Percentiles rank a stretch among this genome's conserved stretches.
Conservation (phyloP, 1,140 invertebrate species). For the Chionoecetes opilio region DNA sequence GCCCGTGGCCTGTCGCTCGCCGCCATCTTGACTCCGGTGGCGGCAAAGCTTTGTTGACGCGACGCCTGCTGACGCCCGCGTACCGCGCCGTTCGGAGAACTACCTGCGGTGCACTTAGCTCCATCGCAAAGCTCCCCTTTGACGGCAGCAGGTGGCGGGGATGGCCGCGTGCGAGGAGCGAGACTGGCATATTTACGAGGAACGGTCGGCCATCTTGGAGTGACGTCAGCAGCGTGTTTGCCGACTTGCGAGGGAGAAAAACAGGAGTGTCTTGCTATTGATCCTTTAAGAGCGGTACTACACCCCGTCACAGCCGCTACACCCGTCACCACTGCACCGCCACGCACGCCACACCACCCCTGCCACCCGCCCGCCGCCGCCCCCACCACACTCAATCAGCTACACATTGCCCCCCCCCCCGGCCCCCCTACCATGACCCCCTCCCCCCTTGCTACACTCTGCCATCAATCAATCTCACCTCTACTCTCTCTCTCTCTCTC, state of each 20-base stretch:
- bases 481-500: not conserved
- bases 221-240: constrained; percentile 77
- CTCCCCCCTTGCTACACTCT: not conserved
- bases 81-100: not conserved
- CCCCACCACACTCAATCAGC: not conserved
- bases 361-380: constrained; percentile 33
- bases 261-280: constrained; percentile 78
- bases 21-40: constrained; percentile 75
- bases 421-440: not conserved
- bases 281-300: constrained; percentile 73
- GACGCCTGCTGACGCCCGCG: not conserved
- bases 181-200: constrained; percentile 54
- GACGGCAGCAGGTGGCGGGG: not conserved
- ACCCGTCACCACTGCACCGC: not conserved
- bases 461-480: constrained; percentile 10
- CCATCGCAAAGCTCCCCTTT: not conserved
- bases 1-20: constrained; percentile 44
- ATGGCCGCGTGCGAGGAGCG: not conserved
- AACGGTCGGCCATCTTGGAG: constrained; percentile 59
- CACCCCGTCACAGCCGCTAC: constrained; percentile 1
- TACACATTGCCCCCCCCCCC: not conserved
- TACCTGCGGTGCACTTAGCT: not conserved
- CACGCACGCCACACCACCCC: constrained; percentile 35
- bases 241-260: constrained; percentile 76
- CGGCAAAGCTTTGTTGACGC: constrained; percentile 67